A percentile compares a stretch with the other conserved stretches of the same genome.
phyloP scores from a whole-genome alignment of 2,888 invertebrate species.

The Silvanus unidentatus region DNA sequence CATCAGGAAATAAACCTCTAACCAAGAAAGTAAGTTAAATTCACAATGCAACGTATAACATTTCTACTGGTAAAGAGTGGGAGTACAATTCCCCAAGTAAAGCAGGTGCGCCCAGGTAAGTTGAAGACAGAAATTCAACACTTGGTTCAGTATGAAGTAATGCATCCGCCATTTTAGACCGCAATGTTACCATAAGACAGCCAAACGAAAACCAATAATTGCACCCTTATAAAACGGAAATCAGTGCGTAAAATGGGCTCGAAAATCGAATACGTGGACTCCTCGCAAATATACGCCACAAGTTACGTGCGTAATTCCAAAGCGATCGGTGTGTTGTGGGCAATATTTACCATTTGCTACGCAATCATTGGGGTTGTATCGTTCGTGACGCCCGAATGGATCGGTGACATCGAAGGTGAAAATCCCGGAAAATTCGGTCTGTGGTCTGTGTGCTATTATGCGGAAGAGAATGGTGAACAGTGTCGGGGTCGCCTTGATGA shows the following conservation, averaged over 20 bases:
- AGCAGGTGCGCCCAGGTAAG: conserved; percentile 7
- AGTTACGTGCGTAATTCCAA: conserved; percentile 88
- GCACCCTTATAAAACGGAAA: no score
- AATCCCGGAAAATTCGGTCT: conserved; percentile 88
- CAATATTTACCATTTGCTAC: conserved; percentile 94
- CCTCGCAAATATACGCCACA: conserved; percentile 83
- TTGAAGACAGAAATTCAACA: no score
- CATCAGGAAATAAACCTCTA: no score
- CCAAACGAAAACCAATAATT: no score
- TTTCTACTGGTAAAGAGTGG: conserved; percentile 2
- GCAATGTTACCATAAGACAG: no score
- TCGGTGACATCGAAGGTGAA: conserved; percentile 80
- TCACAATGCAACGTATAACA: no score
- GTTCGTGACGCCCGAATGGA: conserved; percentile 82
- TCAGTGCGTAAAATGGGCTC: conserved; percentile 63
- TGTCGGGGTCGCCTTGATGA: conserved; percentile 82
- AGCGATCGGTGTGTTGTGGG: conserved; percentile 96
- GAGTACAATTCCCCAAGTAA: conserved; percentile 7
- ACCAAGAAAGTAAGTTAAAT: no score
- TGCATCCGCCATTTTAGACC: no score
- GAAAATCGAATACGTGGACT: conserved; percentile 88
- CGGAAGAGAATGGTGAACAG: conserved; percentile 70
- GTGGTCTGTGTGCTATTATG: conserved; percentile 80
- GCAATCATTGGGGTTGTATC: conserved; percentile 92
- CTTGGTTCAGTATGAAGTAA: no score